These are phyloP conservation scores for Clarias laeviceps DNA, from an alignment of 2,797 vertebrate species.

Conservation along the genomic window DNA sequence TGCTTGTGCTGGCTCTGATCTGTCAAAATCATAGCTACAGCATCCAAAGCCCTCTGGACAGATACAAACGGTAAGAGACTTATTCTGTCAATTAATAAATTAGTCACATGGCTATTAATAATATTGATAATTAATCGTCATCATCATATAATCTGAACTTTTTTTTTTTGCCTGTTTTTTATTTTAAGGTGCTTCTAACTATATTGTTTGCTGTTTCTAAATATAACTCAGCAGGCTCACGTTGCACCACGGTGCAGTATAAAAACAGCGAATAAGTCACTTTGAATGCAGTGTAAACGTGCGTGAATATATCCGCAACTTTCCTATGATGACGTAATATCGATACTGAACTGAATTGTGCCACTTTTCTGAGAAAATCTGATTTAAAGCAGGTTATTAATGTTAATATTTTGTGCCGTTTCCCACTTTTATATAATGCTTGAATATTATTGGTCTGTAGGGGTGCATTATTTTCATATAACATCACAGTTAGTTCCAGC, in stretches of 20 bases:
- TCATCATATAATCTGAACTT: not conserved
- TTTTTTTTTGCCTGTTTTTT: not conserved
- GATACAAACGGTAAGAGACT: slow-evolving; percentile 82
- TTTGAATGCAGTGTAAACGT: not conserved
- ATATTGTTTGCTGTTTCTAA: not conserved
- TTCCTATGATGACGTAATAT: not conserved
- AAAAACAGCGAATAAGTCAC: not conserved
- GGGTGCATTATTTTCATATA: not conserved
- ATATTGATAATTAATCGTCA: not conserved
- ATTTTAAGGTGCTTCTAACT: not conserved
- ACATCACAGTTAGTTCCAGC: not conserved
- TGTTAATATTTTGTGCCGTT: not conserved
- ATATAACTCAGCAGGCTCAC: not conserved
- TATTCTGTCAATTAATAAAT: not conserved
- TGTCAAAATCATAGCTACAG: slow-evolving; percentile 72
- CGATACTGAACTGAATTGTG: not conserved
- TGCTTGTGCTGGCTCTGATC: slow-evolving; percentile 75
- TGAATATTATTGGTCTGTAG: not conserved
- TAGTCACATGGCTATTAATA: not conserved
- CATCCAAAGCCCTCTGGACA: slow-evolving; percentile 71
- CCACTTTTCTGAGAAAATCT: not conserved
- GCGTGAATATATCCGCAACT: not conserved
- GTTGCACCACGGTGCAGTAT: not conserved
- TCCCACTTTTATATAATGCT: not conserved
- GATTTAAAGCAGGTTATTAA: not conserved